Base-by-base conservation (phyloP, 64 coral and sea anemone species). In the Montipora capricornis region DNA sequence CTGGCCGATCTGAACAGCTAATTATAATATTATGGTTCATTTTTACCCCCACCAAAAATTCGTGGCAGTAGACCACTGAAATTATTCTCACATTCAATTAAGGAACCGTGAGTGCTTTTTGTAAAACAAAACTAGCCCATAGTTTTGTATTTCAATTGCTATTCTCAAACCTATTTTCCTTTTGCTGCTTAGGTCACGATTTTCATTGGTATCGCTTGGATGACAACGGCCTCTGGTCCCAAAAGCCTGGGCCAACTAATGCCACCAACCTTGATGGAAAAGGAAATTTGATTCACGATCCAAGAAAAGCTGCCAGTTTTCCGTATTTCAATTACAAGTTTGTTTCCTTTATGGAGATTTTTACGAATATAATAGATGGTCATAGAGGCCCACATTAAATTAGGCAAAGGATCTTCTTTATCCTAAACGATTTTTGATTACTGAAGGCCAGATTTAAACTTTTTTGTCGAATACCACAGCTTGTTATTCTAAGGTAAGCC, bases 181-280 rank as follows among this genome's bases (percentile, higher is more conserved):
- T 26, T 83, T 83, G 24, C 20, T 76, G 10, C 7, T 47, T 44
- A 83, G 80, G 26, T 16, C 2, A 5, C 14, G 80, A 83, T 83
- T 83, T 45, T 8, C 80, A 83, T 68, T 83, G 80, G 61, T 83
- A 83, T 64, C 80, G 80, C 57, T 83, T 83, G 80, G 80, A 83
- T 83, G 10, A 46, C 9, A 17, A 13, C 60, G 80, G 80, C 5
- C 29, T 5, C 10, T 83, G 80, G 80, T 83, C 80, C 26, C 80
- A 83, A 9, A 83, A 83, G 57, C 80, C 37, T 44, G 80, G 80
- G 44, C 8, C 10, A 45, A 67, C 11, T 66, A 1, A 20, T 67
- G 80, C 44, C 11, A 83, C 80, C 15, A 46, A 66, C 59, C 4
- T 7, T 16, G 80, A 83, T 46, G 80, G 80, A 68, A 7, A 64